Evolutionary conservation across 2,113 vertebrate species (phyloP).

Genomic region (Actenoides lindsayi): DNA sequence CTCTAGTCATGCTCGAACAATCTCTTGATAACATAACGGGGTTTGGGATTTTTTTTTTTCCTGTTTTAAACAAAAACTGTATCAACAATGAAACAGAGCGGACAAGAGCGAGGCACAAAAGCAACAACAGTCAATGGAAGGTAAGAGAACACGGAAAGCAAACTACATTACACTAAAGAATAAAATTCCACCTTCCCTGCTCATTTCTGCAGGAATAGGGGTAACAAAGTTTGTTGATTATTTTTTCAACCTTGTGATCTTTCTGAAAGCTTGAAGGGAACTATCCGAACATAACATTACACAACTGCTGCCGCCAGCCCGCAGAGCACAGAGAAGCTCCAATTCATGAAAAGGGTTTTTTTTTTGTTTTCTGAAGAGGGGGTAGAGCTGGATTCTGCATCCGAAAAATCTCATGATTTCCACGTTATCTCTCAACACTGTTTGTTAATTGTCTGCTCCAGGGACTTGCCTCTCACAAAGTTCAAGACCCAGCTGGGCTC

Average conservation of each 20-base stretch:
- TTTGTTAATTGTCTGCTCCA: not conserved
- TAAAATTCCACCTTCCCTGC: not conserved
- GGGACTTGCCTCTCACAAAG: not conserved
- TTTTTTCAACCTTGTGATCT: not conserved
- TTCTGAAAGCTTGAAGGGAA: not conserved
- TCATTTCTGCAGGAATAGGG: not conserved
- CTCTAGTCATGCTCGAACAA: constrained; percentile 18
- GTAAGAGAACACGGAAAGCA: not conserved
- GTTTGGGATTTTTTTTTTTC: not conserved
- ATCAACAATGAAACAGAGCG: constrained; percentile 20
- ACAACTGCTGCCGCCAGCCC: not conserved
- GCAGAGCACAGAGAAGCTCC: not conserved
- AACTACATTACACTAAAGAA: not conserved
- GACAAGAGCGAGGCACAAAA: not conserved
- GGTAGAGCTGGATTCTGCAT: not conserved
- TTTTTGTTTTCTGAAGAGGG: not conserved
- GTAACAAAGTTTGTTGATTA: not conserved
- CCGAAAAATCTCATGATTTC: not conserved
- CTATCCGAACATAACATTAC: not conserved
- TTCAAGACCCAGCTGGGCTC: not conserved
- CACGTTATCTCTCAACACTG: not conserved
- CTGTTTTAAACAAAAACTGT: not conserved
- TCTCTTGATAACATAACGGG: not conserved
- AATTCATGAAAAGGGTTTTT: not conserved
- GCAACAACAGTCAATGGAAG: not conserved